A percentile compares a stretch with the other conserved stretches of the same genome.
phyloP scores from a whole-genome alignment of 1,140 invertebrate species.

The Triops longicaudatus region DNA sequence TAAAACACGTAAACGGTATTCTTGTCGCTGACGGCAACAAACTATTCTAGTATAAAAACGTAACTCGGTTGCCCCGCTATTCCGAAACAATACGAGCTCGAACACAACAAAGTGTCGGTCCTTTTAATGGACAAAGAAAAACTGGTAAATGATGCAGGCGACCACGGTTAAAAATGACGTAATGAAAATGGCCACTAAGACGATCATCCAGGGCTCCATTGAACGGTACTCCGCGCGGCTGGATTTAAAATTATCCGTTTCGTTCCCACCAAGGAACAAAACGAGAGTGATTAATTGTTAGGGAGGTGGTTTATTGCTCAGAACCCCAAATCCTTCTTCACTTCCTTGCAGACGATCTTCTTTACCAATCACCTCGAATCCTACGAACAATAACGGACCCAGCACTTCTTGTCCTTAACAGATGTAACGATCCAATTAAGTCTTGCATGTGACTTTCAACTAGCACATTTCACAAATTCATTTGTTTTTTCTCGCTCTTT shows the following conservation, averaged over 20 bases:
- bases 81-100: too few species aligned
- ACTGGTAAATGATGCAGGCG: constrained; percentile 28
- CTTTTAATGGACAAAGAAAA: constrained; percentile 26
- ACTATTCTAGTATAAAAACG: too few species aligned
- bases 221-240: not conserved
- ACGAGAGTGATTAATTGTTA: not conserved
- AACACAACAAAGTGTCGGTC: not conserved
- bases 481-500: not conserved
- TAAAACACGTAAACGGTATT: not conserved
- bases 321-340: not conserved
- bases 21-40: not conserved
- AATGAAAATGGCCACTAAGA: constrained; percentile 27
- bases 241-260: not conserved
- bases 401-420: not conserved
- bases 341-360: not conserved
- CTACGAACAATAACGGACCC: not conserved
- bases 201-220: constrained; percentile 29
- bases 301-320: not conserved
- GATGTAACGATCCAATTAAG: not conserved
- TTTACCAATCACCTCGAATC: too few species aligned
- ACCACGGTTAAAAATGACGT: constrained; percentile 25
- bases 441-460: not conserved
- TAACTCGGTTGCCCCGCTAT: too few species aligned
- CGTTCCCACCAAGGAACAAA: not conserved
- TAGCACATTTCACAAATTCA: not conserved